Evolutionary conservation across 35 echinoderm and acorn worm genomes (phyloP), one percentile per base, ranked within the genome.

Genomic region (Chiridota heheva): DNA sequence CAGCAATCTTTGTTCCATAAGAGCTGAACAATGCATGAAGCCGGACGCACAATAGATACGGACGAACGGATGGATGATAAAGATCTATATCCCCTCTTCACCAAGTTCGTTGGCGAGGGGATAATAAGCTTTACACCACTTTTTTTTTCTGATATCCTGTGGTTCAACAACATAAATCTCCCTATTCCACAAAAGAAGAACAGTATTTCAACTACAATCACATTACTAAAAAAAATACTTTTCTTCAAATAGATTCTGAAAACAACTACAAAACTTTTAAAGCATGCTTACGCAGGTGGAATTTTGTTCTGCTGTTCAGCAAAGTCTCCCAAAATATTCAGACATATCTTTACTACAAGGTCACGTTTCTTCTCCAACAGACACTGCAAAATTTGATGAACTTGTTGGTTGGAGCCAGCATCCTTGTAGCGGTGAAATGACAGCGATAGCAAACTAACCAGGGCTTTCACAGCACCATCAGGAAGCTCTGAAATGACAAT

Each of bases 341-440:
- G n/a, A 38, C 34, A 40, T 16, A 58, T 57, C 26, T 60, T 78
- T 20, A 40, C 35, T n/a, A 58, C 75, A 16, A 61, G 33, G 15
- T 40, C 75, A 33, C 42, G 75, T 62, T 62, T 40, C 33, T 60
- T 58, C 18, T 78, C 58, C 29, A 78, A 18, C 5, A 78, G 53
- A 42, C 75, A 78, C 42, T 62, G 38, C 42, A 78, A 27, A 26
- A 78, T 27, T 42, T 33, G 33, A 26, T 40, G 75, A 38, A 78
- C 75, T 35, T 78, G 75, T 26, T 78, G 58, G 35, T 57, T 78
- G 33, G 75, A 78, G 15, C 37, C 36, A 34, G 75, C 12, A 62
- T 78, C 75, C 36, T 57, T 34, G 28, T 78, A 78, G 5, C 24
- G 55, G 53, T 78, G 55, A 42, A 61, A 58, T 20, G 75, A 40